These are phyloP conservation scores for Colaptes auratus DNA, from an alignment of 2,113 vertebrate species.

Conservation along the genomic window DNA sequence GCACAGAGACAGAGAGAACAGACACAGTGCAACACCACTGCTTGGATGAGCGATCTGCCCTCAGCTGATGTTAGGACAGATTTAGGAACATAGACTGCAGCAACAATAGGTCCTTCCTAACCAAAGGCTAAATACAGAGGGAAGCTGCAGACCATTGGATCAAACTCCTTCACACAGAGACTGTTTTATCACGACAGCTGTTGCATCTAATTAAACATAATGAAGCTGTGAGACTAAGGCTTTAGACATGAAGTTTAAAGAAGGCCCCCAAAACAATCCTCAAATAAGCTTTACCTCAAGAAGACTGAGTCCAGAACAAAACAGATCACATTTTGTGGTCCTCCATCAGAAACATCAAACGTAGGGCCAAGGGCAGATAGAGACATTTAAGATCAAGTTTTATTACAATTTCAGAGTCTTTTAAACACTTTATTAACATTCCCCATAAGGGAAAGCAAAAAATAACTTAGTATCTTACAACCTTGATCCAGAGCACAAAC, in stretches of 20 bases:
- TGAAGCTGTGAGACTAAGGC: background rate
- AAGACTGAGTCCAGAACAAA: background rate
- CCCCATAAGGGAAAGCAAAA: background rate
- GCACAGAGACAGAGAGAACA: background rate
- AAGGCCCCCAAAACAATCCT: background rate
- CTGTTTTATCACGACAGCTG: constrained; percentile 22
- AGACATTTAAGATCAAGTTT: background rate
- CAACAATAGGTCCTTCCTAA: constrained; percentile 27
- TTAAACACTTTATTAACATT: background rate
- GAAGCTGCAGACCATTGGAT: background rate
- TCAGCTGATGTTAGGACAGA: background rate
- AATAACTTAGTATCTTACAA: background rate
- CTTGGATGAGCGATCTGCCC: background rate
- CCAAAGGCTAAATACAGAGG: background rate
- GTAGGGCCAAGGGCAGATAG: background rate
- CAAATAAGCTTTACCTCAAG: background rate
- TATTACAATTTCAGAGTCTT: background rate
- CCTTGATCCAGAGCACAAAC: background rate
- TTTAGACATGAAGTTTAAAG: background rate
- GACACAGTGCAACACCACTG: background rate
- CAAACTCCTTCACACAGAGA: background rate
- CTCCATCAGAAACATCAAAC: background rate
- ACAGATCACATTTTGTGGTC: background rate
- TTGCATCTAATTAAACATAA: constrained; percentile 41
- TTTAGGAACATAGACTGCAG: constrained; percentile 6